Conservation (phyloP, 2,113 vertebrate genomes). For the Chionis minor region DNA sequence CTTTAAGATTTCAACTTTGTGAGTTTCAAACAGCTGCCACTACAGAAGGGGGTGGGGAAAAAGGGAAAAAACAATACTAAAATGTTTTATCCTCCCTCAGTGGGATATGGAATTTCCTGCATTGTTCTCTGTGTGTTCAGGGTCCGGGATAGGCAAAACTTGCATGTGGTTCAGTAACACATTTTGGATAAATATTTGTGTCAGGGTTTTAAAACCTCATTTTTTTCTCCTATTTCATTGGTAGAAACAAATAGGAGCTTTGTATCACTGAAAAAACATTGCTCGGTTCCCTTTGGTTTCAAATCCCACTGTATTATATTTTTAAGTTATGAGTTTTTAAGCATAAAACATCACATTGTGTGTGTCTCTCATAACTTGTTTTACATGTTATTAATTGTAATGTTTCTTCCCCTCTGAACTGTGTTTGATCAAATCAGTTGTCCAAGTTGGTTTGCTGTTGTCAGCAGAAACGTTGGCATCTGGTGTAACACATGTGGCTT, state of each 20-base stretch:
- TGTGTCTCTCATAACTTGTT: background rate
- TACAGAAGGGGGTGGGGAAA: background rate
- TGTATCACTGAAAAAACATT: background rate
- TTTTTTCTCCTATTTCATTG: background rate
- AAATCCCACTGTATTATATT: background rate
- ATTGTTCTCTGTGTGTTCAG: background rate
- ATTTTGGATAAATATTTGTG: background rate
- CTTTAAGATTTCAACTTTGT: background rate
- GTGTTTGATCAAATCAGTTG: background rate
- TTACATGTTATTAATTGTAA: background rate
- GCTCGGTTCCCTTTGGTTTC: background rate
- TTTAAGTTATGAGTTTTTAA: background rate
- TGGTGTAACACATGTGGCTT: background rate
- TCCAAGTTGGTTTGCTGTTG: background rate
- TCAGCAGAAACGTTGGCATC: background rate
- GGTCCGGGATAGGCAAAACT: background rate
- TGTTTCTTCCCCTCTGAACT: background rate
- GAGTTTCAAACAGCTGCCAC: background rate
- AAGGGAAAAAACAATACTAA: background rate
- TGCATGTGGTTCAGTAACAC: background rate
- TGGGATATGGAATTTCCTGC: slow-evolving; percentile 22
- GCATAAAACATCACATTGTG: background rate
- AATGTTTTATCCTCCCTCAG: background rate
- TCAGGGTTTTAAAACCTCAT: background rate
- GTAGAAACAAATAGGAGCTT: background rate